Conservation (phyloP, 1,140 invertebrate genomes). For the Drosophila kepulauana region DNA sequence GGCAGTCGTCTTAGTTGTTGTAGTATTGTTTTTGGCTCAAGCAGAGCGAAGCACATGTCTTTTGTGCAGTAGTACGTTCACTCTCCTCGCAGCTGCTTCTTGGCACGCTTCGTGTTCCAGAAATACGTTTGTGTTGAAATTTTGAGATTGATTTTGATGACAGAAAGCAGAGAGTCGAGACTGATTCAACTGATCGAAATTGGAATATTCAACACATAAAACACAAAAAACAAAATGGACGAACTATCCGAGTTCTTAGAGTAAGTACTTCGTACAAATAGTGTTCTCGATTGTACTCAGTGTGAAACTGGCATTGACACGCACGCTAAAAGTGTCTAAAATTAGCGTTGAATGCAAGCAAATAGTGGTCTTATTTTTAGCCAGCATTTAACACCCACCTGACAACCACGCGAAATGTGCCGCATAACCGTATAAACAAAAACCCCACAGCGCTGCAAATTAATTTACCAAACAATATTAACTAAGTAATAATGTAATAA, state of each 20-base stretch:
- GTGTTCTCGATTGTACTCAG: too few species aligned
- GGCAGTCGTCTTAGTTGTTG: slow-evolving; percentile 29
- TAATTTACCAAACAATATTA: slow-evolving; percentile 52
- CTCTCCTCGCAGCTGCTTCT: slow-evolving; percentile 20
- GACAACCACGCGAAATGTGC: slow-evolving; percentile 37
- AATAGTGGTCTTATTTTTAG: slow-evolving; percentile 55
- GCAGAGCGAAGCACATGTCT: slow-evolving; percentile 24
- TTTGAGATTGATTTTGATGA: slow-evolving; percentile 16
- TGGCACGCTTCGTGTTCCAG: neutral
- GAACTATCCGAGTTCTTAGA: slow-evolving; percentile 27
- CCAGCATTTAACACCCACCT: slow-evolving; percentile 56
- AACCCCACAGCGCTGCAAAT: slow-evolving; percentile 16
- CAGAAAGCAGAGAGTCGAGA: slow-evolving; percentile 10
- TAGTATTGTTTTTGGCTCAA: slow-evolving; percentile 1
- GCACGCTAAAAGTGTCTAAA: slow-evolving; percentile 64
- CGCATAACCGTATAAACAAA: slow-evolving; percentile 46
- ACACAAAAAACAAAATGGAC: slow-evolving; percentile 18
- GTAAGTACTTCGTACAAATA: slow-evolving; percentile 11
- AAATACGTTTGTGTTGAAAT: slow-evolving; percentile 14
- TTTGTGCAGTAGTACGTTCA: slow-evolving; percentile 22
- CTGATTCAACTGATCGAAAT: slow-evolving; percentile 16
- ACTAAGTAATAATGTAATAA: slow-evolving; percentile 49
- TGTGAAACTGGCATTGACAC: slow-evolving; percentile 3
- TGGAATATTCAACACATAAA: slow-evolving; percentile 4
- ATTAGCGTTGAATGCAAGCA: slow-evolving; percentile 61